These are phyloP conservation scores for Pristionchus fissidentatus DNA, from an alignment of 2,888 invertebrate genomes.

Conservation along the genomic window DNA sequence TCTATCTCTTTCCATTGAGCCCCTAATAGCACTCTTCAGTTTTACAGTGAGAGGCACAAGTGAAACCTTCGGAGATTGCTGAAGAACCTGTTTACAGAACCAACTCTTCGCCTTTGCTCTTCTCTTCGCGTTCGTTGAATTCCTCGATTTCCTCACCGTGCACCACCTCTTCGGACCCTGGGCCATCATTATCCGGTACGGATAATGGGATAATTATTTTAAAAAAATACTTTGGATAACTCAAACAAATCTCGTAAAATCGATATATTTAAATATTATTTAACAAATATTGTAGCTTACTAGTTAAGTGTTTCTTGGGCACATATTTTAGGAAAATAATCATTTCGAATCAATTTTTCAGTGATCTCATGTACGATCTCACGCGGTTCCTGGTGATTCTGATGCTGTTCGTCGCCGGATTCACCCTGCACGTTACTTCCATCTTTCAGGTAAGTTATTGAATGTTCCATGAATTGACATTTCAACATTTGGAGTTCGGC, in stretches of 20 bases:
- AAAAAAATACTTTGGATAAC: not conserved
- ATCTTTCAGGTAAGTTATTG: constrained; percentile 86
- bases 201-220: not conserved
- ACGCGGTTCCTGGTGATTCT: constrained; percentile 91
- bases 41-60: not conserved
- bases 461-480: not conserved
- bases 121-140: constrained; percentile 95
- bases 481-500: too few relatives aligned
- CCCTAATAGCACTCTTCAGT: not conserved
- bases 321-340: not conserved
- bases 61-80: not conserved
- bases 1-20: too few relatives aligned
- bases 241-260: not conserved
- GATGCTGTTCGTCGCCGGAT: constrained; percentile 97
- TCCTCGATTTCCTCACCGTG: constrained; percentile 91
- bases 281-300: too few relatives aligned
- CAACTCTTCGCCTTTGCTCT: constrained; percentile 96
- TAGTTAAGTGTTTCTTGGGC: too few relatives aligned
- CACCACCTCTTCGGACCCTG: constrained; percentile 99
- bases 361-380: constrained; percentile 78
- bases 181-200: constrained; percentile 95
- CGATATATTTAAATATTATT: not conserved
- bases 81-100: constrained; percentile 80
- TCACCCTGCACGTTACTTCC: constrained; percentile 90
- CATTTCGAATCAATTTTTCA: constrained; percentile 43